Conservation (phyloP, 2,888 invertebrate genomes). For the Yponomeuta sedellus region DNA sequence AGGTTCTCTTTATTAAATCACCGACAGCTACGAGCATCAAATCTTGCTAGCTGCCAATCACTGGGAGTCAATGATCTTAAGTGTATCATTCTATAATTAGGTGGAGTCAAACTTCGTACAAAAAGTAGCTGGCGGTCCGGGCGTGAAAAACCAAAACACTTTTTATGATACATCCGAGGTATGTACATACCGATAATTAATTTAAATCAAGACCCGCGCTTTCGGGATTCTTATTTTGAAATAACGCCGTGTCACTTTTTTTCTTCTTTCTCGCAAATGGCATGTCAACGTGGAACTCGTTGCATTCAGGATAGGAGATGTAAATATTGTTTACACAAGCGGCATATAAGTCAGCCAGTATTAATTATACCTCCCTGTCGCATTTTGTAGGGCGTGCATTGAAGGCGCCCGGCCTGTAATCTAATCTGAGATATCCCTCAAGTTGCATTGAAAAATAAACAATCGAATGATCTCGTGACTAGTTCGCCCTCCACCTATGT, state of each 20-base stretch:
- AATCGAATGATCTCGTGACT: background rate
- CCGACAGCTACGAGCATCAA: background rate
- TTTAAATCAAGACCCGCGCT: background rate
- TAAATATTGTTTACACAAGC: background rate
- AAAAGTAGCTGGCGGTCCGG: background rate
- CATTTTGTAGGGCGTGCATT: background rate
- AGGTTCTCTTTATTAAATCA: constrained; percentile 7
- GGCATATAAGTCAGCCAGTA: background rate
- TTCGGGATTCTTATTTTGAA: background rate
- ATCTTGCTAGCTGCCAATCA: constrained; percentile 9
- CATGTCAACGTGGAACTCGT: background rate
- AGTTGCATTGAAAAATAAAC: background rate
- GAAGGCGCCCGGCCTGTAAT: background rate
- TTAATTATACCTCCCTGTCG: background rate
- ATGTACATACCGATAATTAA: background rate
- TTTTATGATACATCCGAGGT: background rate
- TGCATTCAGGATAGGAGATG: background rate
- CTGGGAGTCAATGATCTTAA: constrained; percentile 4
- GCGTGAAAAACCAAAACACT: background rate
- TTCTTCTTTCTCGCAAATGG: background rate
- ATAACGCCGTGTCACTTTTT: background rate
- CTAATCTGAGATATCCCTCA: constrained; percentile 5
- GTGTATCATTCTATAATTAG: constrained; percentile 6
- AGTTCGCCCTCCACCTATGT: background rate
- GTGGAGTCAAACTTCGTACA: background rate